These are phyloP conservation scores for Champsocephalus esox DNA, from an alignment of 2,797 vertebrate species.

Conservation along the genomic window DNA sequence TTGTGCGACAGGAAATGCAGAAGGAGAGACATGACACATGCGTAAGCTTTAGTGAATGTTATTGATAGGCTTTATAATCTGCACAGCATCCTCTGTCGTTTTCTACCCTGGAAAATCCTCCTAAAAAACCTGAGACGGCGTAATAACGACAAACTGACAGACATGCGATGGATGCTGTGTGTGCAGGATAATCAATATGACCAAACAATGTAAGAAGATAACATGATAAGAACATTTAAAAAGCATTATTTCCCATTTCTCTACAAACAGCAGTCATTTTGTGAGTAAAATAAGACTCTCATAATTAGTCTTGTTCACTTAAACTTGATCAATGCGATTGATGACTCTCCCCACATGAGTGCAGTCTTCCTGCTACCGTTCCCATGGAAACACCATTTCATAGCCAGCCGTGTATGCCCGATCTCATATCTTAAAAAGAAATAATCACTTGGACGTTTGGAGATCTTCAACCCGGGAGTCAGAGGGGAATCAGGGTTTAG, in stretches of 20 bases:
- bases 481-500: background rate
- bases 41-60: too few species aligned
- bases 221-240: too few species aligned
- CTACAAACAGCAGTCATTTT: background rate
- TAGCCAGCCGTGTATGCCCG: slow-evolving; percentile 37
- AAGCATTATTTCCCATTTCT: background rate
- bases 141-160: too few species aligned
- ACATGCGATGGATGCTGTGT: too few species aligned
- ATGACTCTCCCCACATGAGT: slow-evolving; percentile 43
- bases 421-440: slow-evolving; percentile 31
- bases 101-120: too few species aligned
- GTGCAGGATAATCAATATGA: too few species aligned
- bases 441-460: slow-evolving; percentile 34
- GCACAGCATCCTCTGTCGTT: too few species aligned
- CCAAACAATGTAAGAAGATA: too few species aligned
- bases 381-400: slow-evolving; percentile 53
- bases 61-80: too few species aligned
- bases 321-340: slow-evolving; percentile 60
- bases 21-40: background rate
- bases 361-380: slow-evolving; percentile 46
- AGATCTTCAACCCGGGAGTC: background rate
- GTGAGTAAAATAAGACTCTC: background rate
- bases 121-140: too few species aligned
- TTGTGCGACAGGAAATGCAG: background rate
- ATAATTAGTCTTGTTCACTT: slow-evolving; percentile 41